phyloP scores from a whole-genome alignment of 2,888 invertebrate genomes.

The Apoda limacodes region DNA sequence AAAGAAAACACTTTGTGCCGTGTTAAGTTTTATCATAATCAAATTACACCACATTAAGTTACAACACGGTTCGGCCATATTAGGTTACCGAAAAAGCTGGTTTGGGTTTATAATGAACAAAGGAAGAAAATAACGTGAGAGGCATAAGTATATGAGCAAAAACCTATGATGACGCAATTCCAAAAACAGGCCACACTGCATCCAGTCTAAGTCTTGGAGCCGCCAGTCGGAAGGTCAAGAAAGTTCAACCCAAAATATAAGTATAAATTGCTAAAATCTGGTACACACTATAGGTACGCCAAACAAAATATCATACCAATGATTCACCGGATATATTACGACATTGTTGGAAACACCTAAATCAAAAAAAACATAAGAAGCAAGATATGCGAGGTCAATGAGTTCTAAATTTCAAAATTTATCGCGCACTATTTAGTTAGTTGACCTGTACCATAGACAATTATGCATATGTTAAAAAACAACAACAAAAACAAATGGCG shows the following conservation, averaged over 20 bases:
- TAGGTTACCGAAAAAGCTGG: slow-evolving; percentile 48
- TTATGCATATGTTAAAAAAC: too few species aligned
- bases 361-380: too few species aligned
- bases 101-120: slow-evolving; percentile 52
- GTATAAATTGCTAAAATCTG: slow-evolving; percentile 39
- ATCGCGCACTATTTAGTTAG: too few species aligned
- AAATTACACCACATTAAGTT: slow-evolving; percentile 49
- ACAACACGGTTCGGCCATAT: slow-evolving; percentile 41
- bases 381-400: too few species aligned
- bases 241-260: slow-evolving; percentile 50
- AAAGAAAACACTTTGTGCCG: slow-evolving; percentile 24
- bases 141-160: slow-evolving; percentile 58
- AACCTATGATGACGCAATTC: slow-evolving; percentile 66
- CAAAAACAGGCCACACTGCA: slow-evolving; percentile 60
- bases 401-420: too few species aligned
- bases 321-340: slow-evolving; percentile 24
- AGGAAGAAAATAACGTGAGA: slow-evolving; percentile 59
- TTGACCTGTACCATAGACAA: too few species aligned
- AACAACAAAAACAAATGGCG: too few species aligned
- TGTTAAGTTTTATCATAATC: slow-evolving; percentile 38
- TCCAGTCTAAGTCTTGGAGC: slow-evolving; percentile 21
- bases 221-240: slow-evolving; percentile 52
- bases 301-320: slow-evolving; percentile 23
- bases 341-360: slow-evolving; percentile 16
- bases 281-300: slow-evolving; percentile 33